These are phyloP conservation scores for Arnoldichthys spilopterus DNA, from an alignment of 2,797 vertebrate species.

Conservation along the genomic window DNA sequence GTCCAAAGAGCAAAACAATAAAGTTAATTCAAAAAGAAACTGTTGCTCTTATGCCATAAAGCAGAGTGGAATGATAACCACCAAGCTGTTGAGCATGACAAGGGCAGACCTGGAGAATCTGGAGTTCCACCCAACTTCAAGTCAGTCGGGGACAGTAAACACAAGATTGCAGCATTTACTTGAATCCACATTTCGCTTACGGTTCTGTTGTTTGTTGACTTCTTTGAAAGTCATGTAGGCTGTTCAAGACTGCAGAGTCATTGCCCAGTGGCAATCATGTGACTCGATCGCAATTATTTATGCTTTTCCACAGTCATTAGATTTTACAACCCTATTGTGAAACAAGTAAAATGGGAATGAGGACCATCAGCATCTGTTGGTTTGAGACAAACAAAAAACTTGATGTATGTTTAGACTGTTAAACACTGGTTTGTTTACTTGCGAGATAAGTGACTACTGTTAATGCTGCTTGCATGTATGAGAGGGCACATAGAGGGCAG, in stretches of 20 bases:
- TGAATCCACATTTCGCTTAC: neutral
- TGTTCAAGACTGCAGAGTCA: neutral
- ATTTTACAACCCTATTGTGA: no score
- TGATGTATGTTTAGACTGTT: no score
- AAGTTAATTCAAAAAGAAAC: constrained; percentile 40
- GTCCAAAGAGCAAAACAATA: constrained; percentile 44
- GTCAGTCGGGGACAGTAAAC: neutral
- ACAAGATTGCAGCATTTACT: neutral
- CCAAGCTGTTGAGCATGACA: constrained; percentile 8
- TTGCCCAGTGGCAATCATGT: no score
- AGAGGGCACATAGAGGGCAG: no score
- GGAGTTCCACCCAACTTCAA: neutral
- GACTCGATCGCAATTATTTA: no score
- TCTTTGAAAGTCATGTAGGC: neutral
- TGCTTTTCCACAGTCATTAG: no score
- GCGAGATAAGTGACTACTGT: no score
- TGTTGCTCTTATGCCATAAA: constrained; percentile 9
- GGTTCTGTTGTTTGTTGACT: neutral
- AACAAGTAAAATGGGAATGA: no score
- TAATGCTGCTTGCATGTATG: no score
- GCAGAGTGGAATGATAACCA: constrained; percentile 26
- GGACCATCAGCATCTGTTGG: no score
- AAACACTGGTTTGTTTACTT: no score
- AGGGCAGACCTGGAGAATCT: neutral
- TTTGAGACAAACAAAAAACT: no score